A percentile compares a stretch with the other conserved stretches of the same genome.
Conservation (phyloP, 2,797 vertebrate species). For the Steatocranus sp. region DNA sequence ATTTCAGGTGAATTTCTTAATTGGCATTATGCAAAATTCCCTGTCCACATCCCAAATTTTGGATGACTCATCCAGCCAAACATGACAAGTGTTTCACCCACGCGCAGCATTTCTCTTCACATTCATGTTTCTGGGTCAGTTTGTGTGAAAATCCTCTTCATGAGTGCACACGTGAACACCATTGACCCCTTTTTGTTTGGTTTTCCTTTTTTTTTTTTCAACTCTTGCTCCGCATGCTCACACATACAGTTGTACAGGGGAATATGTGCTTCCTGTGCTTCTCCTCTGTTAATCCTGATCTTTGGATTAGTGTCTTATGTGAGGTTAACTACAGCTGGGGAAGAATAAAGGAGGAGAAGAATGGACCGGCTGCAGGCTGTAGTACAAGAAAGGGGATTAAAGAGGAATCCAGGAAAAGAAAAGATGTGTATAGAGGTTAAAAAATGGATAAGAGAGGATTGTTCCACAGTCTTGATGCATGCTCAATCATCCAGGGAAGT, state of each 20-base stretch:
- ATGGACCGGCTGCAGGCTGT: neutral
- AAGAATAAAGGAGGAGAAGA: neutral
- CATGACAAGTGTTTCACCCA: neutral
- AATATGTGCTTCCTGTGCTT: neutral
- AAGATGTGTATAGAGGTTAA: neutral
- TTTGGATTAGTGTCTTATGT: slow-evolving; percentile 6
- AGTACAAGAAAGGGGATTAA: neutral
- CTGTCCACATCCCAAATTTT: neutral
- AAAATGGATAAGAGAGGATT: neutral
- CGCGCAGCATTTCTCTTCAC: neutral
- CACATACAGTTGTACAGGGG: neutral
- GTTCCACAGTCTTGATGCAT: neutral
- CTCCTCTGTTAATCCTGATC: slow-evolving; percentile 14
- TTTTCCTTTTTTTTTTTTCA: fast-evolving
- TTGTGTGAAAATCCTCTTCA: slow-evolving; percentile 12
- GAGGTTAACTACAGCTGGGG: neutral
- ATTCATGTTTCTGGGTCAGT: slow-evolving; percentile 17
- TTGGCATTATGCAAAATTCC: neutral
- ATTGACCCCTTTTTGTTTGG: neutral
- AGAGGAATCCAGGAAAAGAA: neutral
- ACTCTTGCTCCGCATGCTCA: neutral
- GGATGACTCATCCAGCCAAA: neutral
- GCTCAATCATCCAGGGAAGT: neutral
- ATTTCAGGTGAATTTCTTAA: neutral
- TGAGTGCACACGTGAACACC: neutral